Conservation (phyloP, 2,113 vertebrate genomes). For the Notothenia coriiceps region DNA sequence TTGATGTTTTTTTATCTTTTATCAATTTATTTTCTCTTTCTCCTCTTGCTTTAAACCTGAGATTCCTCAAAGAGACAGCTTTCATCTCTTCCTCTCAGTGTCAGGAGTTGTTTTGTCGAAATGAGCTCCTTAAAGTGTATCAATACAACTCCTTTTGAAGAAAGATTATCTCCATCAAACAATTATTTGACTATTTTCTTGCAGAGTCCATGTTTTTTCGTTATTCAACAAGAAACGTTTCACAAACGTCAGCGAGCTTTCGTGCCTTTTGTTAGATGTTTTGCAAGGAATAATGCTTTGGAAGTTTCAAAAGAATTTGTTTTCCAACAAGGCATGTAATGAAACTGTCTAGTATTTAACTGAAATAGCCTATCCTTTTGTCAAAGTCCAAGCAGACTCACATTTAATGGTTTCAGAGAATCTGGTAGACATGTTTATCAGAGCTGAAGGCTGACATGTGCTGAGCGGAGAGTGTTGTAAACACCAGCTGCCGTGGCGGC, state of each 20-base stretch:
- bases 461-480: conserved; percentile 13
- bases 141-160: conserved; percentile 44
- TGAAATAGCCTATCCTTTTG: not conserved
- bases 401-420: not conserved
- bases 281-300: not conserved
- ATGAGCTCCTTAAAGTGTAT: conserved; percentile 36
- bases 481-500: conserved; percentile 32
- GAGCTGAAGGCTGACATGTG: conserved; percentile 10
- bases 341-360: not conserved
- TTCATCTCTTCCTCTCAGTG: conserved; percentile 43
- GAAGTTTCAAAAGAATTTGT: not conserved
- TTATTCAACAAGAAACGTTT: conserved; percentile 15
- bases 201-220: conserved; percentile 15
- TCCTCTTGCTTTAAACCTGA: conserved; percentile 29
- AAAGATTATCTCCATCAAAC: conserved; percentile 27
- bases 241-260: conserved; percentile 6
- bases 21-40: conserved; percentile 22
- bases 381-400: not conserved
- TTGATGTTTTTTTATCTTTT: conserved; percentile 27
- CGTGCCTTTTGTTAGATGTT: not conserved
- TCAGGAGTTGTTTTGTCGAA: conserved; percentile 17
- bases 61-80: conserved; percentile 45
- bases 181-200: conserved; percentile 18
- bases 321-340: not conserved
- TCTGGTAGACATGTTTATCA: not conserved